Conservation (phyloP, 2,797 vertebrate genomes). For the Pteropus rufus region DNA sequence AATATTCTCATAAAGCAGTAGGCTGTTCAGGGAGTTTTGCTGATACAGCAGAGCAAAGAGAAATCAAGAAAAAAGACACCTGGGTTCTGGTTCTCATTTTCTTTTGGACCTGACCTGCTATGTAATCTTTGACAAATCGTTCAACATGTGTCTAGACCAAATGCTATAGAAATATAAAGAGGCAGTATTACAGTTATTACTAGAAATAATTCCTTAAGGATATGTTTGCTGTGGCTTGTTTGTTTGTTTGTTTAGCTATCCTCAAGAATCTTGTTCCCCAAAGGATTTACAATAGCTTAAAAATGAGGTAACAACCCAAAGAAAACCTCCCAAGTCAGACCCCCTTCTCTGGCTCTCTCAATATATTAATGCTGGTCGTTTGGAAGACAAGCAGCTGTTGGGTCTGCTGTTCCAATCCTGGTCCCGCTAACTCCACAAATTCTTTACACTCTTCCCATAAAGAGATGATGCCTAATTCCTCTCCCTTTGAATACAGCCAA, state of each 20-base stretch:
- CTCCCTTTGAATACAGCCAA: not conserved
- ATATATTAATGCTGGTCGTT: not conserved
- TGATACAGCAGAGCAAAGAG: not conserved
- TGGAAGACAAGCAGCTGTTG: not conserved
- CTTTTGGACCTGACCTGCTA: not conserved
- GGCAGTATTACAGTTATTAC: not conserved
- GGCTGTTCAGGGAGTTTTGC: not conserved
- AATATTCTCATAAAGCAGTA: not conserved
- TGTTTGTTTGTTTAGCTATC: not conserved
- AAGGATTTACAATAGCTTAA: not conserved
- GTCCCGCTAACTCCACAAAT: not conserved
- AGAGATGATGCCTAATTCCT: not conserved
- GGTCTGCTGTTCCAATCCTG: not conserved
- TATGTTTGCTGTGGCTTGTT: not conserved
- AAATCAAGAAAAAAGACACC: not conserved
- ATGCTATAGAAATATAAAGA: not conserved
- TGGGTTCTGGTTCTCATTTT: not conserved
- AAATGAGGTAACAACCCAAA: not conserved
- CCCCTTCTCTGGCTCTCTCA: not conserved
- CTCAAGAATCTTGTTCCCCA: not conserved
- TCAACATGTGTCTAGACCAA: not conserved
- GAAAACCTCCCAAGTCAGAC: not conserved
- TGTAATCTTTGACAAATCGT: not conserved
- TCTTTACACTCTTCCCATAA: not conserved
- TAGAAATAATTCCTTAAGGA: not conserved